Evolutionary conservation across 2,888 invertebrate genomes (phyloP), one percentile per base, ranked within the genome.

Genomic region (Apodemia mormo): DNA sequence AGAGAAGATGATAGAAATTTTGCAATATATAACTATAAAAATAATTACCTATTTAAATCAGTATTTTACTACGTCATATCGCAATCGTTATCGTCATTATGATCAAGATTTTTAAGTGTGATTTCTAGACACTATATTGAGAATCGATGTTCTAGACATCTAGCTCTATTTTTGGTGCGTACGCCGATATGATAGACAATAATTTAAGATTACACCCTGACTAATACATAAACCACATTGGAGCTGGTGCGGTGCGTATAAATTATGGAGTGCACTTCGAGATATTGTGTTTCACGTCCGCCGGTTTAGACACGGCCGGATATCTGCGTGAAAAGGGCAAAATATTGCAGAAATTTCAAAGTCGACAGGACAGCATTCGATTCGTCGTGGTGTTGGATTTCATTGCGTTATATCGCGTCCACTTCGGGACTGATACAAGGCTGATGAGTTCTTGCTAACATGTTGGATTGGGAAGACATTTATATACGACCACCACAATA

Each of bases 241-340:
- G 79, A 82, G 81, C 80, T 83, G 75, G 76, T 81, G 80, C 82
- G 80, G 82, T 85, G 86, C 83, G 81, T 88, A 88, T 92, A 92
- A 93, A 89, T 92, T 89, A 92, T 89, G 85, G 87, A 83, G 85
- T 85, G 86, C 85, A 86, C 86, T 86, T 82, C 82, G 80, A 82
- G 87, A 91, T 93, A 92, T 93, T 92, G 92, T 90, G 89, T 93
- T 92, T 90, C 92, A 90, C 86, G 92, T 92, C 91, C 89, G 86
- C 86, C 87, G 87, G 87, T 85, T 91, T 89, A 88, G 92, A 92
- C 92, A 88, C 86, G 90, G 82, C 85, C 84, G 84, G 90, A 88
- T 92, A 91, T 91, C 90, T 89, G 89, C 87, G 89, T 90, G 92
- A 92, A 92, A 91, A 92, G 90, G 90, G 90, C 92, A 86, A 92